phyloP scores from a whole-genome alignment of 2,888 invertebrate genomes.

The Coelinius sp. region DNA sequence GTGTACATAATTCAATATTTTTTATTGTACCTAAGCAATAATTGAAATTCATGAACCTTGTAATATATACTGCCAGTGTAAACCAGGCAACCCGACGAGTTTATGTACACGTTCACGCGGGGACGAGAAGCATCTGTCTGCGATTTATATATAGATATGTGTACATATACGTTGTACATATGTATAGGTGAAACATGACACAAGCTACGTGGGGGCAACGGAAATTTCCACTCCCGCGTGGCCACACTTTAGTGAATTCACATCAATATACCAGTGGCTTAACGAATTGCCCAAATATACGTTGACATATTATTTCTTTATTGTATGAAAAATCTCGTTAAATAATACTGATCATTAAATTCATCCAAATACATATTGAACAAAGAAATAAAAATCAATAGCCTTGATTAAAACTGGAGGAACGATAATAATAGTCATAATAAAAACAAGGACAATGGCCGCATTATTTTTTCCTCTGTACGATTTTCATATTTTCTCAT shows the following conservation, averaged over 20 bases:
- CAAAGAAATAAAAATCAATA: neutral
- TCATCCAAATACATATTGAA: neutral
- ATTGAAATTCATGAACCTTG: slow-evolving; percentile 27
- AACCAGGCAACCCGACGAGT: slow-evolving; percentile 15
- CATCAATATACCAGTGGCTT: slow-evolving; percentile 28
- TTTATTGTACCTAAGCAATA: slow-evolving; percentile 3
- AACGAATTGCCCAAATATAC: slow-evolving; percentile 33
- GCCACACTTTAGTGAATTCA: slow-evolving; percentile 44
- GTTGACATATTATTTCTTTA: neutral
- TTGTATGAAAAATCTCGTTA: neutral
- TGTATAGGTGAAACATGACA: slow-evolving; percentile 19
- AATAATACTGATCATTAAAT: neutral
- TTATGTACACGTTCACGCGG: slow-evolving; percentile 11
- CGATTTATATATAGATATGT: slow-evolving; percentile 23
- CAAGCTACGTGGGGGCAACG: slow-evolving; percentile 45
- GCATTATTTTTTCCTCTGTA: neutral
- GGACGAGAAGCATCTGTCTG: slow-evolving; percentile 18
- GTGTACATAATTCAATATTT: neutral
- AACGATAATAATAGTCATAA: neutral
- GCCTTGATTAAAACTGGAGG: neutral
- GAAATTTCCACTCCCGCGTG: slow-evolving; percentile 53
- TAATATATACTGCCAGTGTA: slow-evolving; percentile 21
- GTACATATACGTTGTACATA: slow-evolving; percentile 2
- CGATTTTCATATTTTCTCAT: neutral
- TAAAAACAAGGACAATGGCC: neutral